Base-by-base conservation (phyloP, 2,797 vertebrate genomes). In the Anguilla megastoma region DNA sequence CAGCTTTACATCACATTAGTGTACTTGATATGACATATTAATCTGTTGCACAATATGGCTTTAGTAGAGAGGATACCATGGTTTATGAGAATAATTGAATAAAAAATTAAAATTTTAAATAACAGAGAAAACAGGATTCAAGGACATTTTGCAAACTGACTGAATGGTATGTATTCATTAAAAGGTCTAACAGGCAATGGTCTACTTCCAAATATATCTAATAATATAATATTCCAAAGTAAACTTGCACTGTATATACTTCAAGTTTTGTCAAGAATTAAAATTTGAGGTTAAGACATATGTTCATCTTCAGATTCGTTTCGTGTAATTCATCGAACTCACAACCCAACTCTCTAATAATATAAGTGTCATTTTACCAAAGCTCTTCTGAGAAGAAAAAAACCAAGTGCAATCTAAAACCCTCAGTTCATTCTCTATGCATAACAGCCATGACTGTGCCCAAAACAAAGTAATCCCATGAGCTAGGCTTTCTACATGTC, bases 21-120 rank as follows among this genome's bases (percentile, higher is more conserved):
- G 2, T 5, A 50, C 45, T 10, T 82, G 79, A 82, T 50, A 82
- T 82, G 21, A 82, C 16, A 6, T 4, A 50, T 12, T 41, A 16
- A 76, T 76, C 74, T 21, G 36, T 76, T 18, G 24, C 21, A 82
- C 27, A 9, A 24, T 82, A 48, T 82, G 45, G 79, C 24, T 82
- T 82, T 48, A 50, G 41, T 82, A 48, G 8, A 82, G 79, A 82
- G 45, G 8, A 82, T 50, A 50, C 79, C 45, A 24, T 82, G 45
- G 24, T 82, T n/a, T 12, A n/a, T n/a, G 24, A 50, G 79, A 76
- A 76, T 82, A 82, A 50, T 82, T 3, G 2, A 24, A 50, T 50
- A 76, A 76, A 82, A 82, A 82, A 50, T 24, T 82, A 82, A 48
- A 82, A 82, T 82, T 18, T 24, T 82, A 50, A 41, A 79, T 18